Percentiles rank a stretch among this genome's conserved stretches.
phyloP scores from a whole-genome alignment of 1,140 invertebrate genomes.

The Gryllus bimaculatus region DNA sequence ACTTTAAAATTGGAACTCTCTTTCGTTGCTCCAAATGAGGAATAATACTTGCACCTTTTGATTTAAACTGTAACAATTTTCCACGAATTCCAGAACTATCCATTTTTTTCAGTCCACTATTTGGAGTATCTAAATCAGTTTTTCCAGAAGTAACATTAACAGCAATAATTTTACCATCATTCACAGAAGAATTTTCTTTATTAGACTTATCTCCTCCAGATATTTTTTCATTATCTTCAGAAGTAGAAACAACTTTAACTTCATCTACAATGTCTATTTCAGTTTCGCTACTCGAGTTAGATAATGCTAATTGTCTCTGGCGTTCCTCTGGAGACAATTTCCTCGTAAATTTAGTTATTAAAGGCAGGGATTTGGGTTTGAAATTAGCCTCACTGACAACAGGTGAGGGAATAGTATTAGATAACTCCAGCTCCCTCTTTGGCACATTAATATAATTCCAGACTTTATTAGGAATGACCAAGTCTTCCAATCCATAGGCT shows the following conservation, averaged over 20 bases:
- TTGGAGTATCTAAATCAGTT: too few species aligned
- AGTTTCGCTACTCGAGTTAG: neutral
- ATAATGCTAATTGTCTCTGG: constrained; percentile 33
- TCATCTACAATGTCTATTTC: neutral
- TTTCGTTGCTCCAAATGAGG: neutral
- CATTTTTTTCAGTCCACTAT: too few species aligned
- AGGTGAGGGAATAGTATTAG: neutral
- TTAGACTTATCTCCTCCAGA: neutral
- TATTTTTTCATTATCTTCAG: neutral
- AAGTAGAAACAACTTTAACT: neutral
- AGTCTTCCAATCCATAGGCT: constrained; percentile 43
- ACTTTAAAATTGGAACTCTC: neutral
- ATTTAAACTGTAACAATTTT: too few species aligned
- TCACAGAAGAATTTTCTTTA: too few species aligned
- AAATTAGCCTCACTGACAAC: neutral
- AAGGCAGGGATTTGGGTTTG: neutral
- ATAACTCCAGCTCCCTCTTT: constrained; percentile 9
- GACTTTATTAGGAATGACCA: constrained; percentile 42
- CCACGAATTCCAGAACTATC: too few species aligned
- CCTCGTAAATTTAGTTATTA: constrained; percentile 47
- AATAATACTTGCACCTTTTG: too few species aligned
- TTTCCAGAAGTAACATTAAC: too few species aligned
- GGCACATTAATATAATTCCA: constrained; percentile 27
- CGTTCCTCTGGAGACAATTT: constrained; percentile 40
- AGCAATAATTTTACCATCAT: too few species aligned